Conservation (phyloP, 2,797 vertebrate species). For the Rhynchotus rufescens region DNA sequence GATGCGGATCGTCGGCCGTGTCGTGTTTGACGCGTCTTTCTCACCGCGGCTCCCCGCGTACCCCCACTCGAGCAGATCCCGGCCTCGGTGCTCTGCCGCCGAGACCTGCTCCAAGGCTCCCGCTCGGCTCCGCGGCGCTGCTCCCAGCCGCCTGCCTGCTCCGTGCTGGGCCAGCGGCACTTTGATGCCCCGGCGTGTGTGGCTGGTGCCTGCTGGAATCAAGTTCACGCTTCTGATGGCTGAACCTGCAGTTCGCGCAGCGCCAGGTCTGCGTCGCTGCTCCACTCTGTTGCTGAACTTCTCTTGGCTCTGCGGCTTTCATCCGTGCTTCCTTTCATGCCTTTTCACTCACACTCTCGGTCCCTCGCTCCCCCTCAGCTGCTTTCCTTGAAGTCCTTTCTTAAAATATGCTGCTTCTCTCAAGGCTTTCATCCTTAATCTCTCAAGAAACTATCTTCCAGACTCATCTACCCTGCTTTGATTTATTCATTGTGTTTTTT, state of each 20-base stretch:
- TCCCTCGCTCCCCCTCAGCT: conserved; percentile 5
- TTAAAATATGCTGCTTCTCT: conserved; percentile 49
- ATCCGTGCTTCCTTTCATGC: background rate
- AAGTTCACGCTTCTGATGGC: background rate
- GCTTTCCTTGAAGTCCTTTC: conserved; percentile 60
- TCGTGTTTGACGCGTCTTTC: conserved; percentile 1
- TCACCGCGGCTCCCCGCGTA: background rate
- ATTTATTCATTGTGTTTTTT: conserved; percentile 49
- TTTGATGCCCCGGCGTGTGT: background rate
- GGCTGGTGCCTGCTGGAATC: background rate
- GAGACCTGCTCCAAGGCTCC: background rate
- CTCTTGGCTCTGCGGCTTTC: background rate
- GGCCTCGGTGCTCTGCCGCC: background rate
- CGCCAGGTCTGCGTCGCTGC: background rate
- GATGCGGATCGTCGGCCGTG: background rate
- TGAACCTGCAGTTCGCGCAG: background rate
- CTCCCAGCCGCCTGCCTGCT: background rate
- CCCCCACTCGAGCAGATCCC: background rate
- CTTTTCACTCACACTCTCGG: conserved; percentile 12
- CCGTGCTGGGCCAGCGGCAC: accelerated
- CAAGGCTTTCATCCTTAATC: conserved; percentile 66
- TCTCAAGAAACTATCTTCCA: conserved; percentile 54
- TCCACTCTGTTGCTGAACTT: background rate
- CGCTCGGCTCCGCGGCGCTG: background rate
- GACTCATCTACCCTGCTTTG: conserved; percentile 53